A percentile compares a stretch with the other conserved stretches of the same genome.
phyloP scores from a whole-genome alignment of 2,888 invertebrate genomes.

The Sericinus montela region DNA sequence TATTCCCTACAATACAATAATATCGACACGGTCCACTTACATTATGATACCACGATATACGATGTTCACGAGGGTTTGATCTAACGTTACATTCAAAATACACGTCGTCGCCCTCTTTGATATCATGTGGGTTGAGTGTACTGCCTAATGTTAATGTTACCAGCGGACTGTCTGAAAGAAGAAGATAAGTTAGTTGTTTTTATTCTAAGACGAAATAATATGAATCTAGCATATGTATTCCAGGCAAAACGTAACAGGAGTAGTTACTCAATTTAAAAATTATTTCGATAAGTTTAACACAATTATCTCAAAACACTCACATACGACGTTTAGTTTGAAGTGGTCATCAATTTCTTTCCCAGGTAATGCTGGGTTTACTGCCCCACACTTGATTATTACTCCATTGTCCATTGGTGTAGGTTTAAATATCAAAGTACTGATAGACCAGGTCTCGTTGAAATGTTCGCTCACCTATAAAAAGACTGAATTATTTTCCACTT shows the following conservation, averaged over 20 bases:
- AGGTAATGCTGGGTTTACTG: constrained; percentile 88
- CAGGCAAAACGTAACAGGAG: too few species aligned
- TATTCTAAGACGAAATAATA: too few species aligned
- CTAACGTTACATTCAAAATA: constrained; percentile 93
- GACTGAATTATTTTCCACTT: neutral
- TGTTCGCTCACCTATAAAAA: constrained; percentile 78
- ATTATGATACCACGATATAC: constrained; percentile 93
- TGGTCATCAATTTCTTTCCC: constrained; percentile 88
- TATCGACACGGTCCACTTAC: constrained; percentile 78
- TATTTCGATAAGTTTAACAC: too few species aligned
- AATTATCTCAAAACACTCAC: constrained; percentile 81
- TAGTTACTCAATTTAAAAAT: too few species aligned
- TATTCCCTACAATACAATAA: too few species aligned
- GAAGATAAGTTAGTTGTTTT: neutral
- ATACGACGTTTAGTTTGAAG: constrained; percentile 90
- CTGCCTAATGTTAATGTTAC: constrained; percentile 87
- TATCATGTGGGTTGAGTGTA: constrained; percentile 91
- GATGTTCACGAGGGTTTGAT: constrained; percentile 91
- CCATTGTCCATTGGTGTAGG: constrained; percentile 90
- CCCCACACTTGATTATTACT: constrained; percentile 89
- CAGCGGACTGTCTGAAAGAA: constrained; percentile 60
- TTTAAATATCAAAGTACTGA: constrained; percentile 87
- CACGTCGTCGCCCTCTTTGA: constrained; percentile 94
- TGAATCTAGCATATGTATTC: too few species aligned
- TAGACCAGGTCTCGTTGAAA: constrained; percentile 84